Percentiles rank a stretch among this genome's conserved stretches.
Evolutionary conservation across 2,113 vertebrate species (phyloP).

Genomic region (Saguinus midas): DNA sequence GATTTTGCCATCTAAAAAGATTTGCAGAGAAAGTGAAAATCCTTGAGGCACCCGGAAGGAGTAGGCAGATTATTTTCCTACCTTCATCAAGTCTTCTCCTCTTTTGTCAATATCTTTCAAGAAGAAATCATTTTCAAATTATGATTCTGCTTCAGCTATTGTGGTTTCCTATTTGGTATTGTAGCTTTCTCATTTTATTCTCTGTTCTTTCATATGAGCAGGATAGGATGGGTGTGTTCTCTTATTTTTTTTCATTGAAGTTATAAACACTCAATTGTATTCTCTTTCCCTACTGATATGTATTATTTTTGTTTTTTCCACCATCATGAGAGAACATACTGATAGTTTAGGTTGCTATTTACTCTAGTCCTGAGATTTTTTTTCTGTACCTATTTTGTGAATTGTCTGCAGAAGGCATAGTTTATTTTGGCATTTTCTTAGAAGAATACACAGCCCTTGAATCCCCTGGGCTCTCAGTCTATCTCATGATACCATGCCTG

Average conservation of each 20-base stretch:
- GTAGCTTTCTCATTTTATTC: background rate
- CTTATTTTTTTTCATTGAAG: background rate
- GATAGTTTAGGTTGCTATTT: background rate
- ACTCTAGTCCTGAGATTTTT: background rate
- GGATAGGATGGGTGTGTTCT: background rate
- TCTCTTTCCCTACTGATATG: background rate
- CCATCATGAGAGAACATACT: background rate
- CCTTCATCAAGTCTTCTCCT: background rate
- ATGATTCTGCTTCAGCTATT: background rate
- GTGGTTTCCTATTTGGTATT: background rate
- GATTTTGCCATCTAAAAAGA: background rate
- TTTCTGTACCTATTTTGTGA: background rate
- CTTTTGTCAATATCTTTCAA: background rate
- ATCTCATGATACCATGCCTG: background rate
- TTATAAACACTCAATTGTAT: background rate
- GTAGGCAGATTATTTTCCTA: background rate
- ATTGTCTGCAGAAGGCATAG: background rate
- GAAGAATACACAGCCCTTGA: background rate
- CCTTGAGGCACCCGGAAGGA: background rate
- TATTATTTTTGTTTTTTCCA: background rate
- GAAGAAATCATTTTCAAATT: background rate
- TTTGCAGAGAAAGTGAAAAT: background rate
- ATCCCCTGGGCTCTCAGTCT: background rate
- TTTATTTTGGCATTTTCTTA: slow-evolving; percentile 44
- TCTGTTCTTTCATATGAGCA: background rate